Percentiles rank a stretch among this genome's conserved stretches.
phyloP scores from a whole-genome alignment of 2,797 vertebrate genomes.

The Coregonus sp. region DNA sequence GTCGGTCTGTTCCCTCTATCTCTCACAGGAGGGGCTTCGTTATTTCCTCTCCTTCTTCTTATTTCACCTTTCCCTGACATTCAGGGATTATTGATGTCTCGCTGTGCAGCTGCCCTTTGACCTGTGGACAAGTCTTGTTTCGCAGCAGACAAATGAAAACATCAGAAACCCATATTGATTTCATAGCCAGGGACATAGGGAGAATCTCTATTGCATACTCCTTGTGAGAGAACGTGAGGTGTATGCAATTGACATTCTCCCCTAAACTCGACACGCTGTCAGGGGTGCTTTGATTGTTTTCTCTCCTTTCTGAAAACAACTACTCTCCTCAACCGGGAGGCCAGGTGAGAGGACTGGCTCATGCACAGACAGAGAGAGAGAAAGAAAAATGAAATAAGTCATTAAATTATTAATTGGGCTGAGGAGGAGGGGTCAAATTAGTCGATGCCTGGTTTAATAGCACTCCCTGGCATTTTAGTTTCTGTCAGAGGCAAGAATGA shows the following conservation, averaged over 20 bases:
- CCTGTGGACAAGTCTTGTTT: constrained; percentile 53
- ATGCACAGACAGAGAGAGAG: neutral
- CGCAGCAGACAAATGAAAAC: constrained; percentile 69
- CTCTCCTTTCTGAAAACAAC: constrained; percentile 32
- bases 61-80: constrained; percentile 53
- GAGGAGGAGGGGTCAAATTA: constrained; percentile 44
- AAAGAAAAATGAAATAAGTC: constrained; percentile 43
- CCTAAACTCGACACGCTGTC: constrained; percentile 41
- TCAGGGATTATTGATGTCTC: constrained; percentile 52
- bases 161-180: constrained; percentile 60
- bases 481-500: constrained; percentile 30
- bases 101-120: constrained; percentile 40
- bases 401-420: constrained; percentile 58
- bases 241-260: no score
- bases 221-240: no score
- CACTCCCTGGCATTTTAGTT: constrained; percentile 50
- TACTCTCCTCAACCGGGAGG: neutral
- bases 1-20: constrained; percentile 8
- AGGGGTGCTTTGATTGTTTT: constrained; percentile 63
- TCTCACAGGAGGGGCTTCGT: constrained; percentile 6
- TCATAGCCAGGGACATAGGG: constrained; percentile 17
- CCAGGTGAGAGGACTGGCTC: constrained; percentile 7
- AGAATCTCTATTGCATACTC: no score
- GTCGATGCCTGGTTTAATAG: constrained; percentile 43
- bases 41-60: constrained; percentile 25